Percentiles rank a stretch among this genome's conserved stretches.
These are phyloP conservation scores for Actenoides hombroni DNA, from an alignment of 2,113 vertebrate genomes.

Conservation along the genomic window DNA sequence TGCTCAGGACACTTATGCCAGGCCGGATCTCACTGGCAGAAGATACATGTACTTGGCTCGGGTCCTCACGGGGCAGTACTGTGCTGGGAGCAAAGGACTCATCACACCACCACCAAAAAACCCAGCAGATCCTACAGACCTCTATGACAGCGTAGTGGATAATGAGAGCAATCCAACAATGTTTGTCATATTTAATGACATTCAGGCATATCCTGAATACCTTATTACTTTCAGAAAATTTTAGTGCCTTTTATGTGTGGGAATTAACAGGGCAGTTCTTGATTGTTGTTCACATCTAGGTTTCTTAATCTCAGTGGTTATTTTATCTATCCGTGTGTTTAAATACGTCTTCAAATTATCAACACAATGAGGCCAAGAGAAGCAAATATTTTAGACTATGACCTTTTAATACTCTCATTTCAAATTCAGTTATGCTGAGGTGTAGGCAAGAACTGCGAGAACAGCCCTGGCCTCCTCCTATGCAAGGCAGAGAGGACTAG, in stretches of 20 bases:
- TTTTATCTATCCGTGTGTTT: background rate
- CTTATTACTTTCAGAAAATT: constrained; percentile 79
- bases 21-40: constrained; percentile 43
- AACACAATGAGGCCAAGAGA: background rate
- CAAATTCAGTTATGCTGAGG: background rate
- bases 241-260: background rate
- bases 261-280: background rate
- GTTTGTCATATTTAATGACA: constrained; percentile 84
- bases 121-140: background rate
- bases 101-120: constrained; percentile 72
- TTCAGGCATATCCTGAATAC: constrained; percentile 85
- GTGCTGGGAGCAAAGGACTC: background rate
- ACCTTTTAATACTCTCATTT: background rate
- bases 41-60: constrained; percentile 81
- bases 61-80: constrained; percentile 80
- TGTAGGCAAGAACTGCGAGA: background rate
- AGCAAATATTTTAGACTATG: background rate
- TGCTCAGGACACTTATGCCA: constrained; percentile 66
- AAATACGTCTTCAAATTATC: background rate
- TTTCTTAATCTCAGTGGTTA: background rate
- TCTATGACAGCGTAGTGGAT: constrained; percentile 82
- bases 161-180: constrained; percentile 2
- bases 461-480: background rate
- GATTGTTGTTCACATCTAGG: background rate
- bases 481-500: background rate